Base-by-base conservation (phyloP, 2,113 vertebrate species). In the Myrmecophaga tridactyla region DNA sequence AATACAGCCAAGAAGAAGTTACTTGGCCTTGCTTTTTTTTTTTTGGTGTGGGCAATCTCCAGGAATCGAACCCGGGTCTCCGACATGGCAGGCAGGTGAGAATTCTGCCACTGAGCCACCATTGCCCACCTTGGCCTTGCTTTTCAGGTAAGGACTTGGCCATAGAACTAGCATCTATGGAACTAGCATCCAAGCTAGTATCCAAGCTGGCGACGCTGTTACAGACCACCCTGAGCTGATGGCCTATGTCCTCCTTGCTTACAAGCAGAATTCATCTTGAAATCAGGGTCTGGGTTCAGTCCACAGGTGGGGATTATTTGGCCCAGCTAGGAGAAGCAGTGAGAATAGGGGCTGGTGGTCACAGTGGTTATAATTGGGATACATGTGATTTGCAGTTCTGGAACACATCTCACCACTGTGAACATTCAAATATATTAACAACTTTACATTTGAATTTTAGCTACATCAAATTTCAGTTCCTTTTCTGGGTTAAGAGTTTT, bases 1-100 rank as follows among this genome's bases (percentile, higher is more conserved):
- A n/a, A 23, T 34, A 1, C 0, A 31, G 3, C 23, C 25, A 20
- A 1, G 8, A 36, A n/a, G 17, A 3, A 70, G 0, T 53, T 31
- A 31, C 27, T 34, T 36, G 14, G 21, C 6, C 48, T 72, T 88
- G 7, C 48, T 81, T n/a, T n/a, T n/a, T n/a, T n/a, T n/a, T n/a
- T n/a, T n/a, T n/a, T n/a, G n/a, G n/a, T n/a, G n/a, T n/a, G n/a
- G n/a, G n/a, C n/a, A n/a, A n/a, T n/a, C n/a, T n/a, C n/a, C n/a
- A n/a, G n/a, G n/a, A n/a, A n/a, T n/a, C n/a, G n/a, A n/a, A n/a
- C n/a, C n/a, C n/a, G n/a, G n/a, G n/a, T n/a, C n/a, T n/a, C n/a
- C n/a, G n/a, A n/a, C n/a, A n/a, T n/a, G n/a, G n/a, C n/a, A n/a
- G n/a, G n/a, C n/a, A n/a, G n/a, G n/a, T n/a, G n/a, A n/a, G n/a